Conservation (phyloP, 2,888 invertebrate genomes). For the Matsumyia berberina region DNA sequence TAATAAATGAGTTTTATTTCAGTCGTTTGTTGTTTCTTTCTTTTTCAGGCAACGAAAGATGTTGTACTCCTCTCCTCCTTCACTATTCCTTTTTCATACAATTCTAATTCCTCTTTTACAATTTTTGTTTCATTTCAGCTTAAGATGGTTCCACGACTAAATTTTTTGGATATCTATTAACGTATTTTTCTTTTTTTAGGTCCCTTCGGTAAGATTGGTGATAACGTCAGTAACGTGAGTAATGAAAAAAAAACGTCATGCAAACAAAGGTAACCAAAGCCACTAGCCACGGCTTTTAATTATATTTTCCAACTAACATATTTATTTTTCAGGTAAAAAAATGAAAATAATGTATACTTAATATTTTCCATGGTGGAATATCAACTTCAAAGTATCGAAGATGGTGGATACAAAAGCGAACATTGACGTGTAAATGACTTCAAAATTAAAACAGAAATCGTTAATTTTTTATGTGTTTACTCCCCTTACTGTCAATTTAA, state of each 20-base stretch:
- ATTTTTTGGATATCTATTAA: conserved; percentile 45
- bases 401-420: not conserved
- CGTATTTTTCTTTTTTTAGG: conserved; percentile 77
- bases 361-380: not conserved
- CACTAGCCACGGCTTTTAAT: not conserved
- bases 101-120: not conserved
- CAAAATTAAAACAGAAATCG: conserved; percentile 34
- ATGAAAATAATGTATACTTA: conserved; percentile 4
- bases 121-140: conserved; percentile 63
- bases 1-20: conserved; percentile 72
- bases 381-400: not conserved
- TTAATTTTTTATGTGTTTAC: conserved; percentile 61
- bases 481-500: conserved; percentile 58
- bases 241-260: not conserved
- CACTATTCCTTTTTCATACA: too few relatives aligned
- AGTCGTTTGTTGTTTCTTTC: conserved; percentile 34
- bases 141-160: conserved; percentile 23
- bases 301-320: conserved; percentile 17
- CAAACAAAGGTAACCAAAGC: conserved; percentile 42
- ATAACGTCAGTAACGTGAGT: conserved; percentile 24
- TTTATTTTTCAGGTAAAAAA: conserved; percentile 57
- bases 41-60: conserved; percentile 62
- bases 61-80: conserved; percentile 2
- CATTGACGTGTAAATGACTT: conserved; percentile 55
- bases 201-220: conserved; percentile 3